A percentile compares a stretch with the other conserved stretches of the same genome.
Evolutionary conservation across 2,888 invertebrate species (phyloP).

Genomic region (Acanthosepion pharaonis): DNA sequence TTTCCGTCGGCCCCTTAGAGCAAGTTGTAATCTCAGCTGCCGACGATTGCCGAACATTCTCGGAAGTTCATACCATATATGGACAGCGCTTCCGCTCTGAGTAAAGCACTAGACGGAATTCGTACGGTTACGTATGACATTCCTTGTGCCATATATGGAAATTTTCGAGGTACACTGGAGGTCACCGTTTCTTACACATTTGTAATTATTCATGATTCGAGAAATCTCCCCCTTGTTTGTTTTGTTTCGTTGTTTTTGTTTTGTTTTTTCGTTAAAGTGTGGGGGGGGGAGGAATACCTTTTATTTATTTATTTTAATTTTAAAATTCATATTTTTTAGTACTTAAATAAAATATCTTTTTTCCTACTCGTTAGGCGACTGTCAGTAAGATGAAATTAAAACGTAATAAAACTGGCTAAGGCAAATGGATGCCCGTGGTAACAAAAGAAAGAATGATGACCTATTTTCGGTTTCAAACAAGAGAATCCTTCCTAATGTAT

Average conservation of each 20-base stretch:
- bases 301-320: not conserved
- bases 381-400: not conserved
- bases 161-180: conserved; percentile 58
- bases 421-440: conserved; percentile 38
- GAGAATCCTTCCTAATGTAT: conserved; percentile 33
- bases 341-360: not conserved
- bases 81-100: conserved; percentile 54
- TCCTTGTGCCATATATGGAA: conserved; percentile 68
- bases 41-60: conserved; percentile 50
- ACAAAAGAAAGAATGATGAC: conserved; percentile 52
- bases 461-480: conserved; percentile 52
- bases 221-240: conserved; percentile 46
- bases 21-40: conserved; percentile 45
- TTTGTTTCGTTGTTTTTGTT: conserved; percentile 35
- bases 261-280: conserved; percentile 17
- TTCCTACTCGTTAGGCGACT: conserved; percentile 11
- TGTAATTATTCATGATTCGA: conserved; percentile 50
- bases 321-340: not conserved
- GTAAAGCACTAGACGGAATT: conserved; percentile 52
- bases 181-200: conserved; percentile 50
- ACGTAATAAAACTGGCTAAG: not conserved
- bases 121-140: conserved; percentile 52
- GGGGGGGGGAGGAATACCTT: not conserved
- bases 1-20: conserved; percentile 43
- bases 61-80: conserved; percentile 55